A percentile compares a stretch with the other conserved stretches of the same genome.
Evolutionary conservation across 2,888 invertebrate species (phyloP).

Genomic region (Coleophora flavipennella): DNA sequence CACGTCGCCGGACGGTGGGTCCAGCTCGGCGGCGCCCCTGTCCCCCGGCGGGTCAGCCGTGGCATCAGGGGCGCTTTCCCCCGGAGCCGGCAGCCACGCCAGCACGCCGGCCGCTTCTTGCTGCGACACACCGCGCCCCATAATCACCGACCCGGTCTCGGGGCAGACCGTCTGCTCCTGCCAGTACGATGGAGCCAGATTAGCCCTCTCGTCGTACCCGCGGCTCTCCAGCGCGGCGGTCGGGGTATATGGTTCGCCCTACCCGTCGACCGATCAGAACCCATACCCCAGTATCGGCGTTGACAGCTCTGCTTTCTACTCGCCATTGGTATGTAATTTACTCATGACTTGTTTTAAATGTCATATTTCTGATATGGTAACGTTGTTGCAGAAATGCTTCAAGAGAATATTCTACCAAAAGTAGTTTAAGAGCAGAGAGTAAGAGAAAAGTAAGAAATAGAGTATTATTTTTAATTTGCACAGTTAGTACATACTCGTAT

Average conservation of each 20-base stretch:
- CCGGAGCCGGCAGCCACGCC: constrained; percentile 69
- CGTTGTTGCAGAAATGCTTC: no score
- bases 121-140: constrained; percentile 92
- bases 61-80: constrained; percentile 70
- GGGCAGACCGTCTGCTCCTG: constrained; percentile 96
- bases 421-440: no score
- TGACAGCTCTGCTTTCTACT: constrained; percentile 95
- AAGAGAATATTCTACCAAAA: no score
- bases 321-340: constrained; percentile 88
- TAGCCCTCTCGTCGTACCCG: constrained; percentile 86
- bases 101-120: constrained; percentile 76
- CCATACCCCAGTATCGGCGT: constrained; percentile 94
- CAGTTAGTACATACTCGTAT: no score
- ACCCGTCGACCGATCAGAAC: constrained; percentile 92
- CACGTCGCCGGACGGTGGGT: constrained; percentile 78
- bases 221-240: constrained; percentile 84
- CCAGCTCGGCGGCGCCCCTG: constrained; percentile 82
- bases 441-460: no score
- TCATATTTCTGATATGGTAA: no score
- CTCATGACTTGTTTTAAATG: no score
- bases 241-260: constrained; percentile 88
- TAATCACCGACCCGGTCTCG: constrained; percentile 93
- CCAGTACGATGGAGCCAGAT: constrained; percentile 91
- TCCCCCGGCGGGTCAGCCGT: constrained; percentile 81
- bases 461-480: no score